A percentile compares a stretch with the other conserved stretches of the same genome.
Evolutionary conservation across 2,113 vertebrate species (phyloP).

Genomic region (Ardeotis arabs): DNA sequence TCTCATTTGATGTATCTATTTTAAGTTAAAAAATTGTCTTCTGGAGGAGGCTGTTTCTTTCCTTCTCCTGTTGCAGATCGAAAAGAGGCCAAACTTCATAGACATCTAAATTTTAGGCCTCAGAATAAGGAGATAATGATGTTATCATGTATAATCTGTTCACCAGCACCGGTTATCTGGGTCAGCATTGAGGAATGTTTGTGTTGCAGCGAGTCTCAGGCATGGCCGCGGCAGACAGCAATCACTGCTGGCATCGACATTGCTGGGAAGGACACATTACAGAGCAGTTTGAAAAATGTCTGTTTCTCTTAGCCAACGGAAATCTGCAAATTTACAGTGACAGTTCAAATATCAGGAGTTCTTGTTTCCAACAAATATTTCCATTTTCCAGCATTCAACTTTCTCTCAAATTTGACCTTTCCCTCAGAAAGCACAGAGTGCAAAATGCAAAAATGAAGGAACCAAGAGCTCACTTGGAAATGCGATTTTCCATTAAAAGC

Average conservation of each 20-base stretch:
- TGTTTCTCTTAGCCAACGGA: background rate
- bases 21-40: background rate
- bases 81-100: background rate
- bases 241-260: background rate
- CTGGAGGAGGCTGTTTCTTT: background rate
- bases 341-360: conserved; percentile 17
- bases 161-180: conserved; percentile 43
- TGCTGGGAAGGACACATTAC: conserved; percentile 17
- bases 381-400: background rate
- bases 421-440: background rate
- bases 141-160: conserved; percentile 15
- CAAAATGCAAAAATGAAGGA: conserved; percentile 15
- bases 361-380: background rate
- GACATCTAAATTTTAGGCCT: background rate
- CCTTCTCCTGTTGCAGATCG: background rate
- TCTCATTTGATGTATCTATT: conserved; percentile 14
- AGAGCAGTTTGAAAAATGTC: conserved; percentile 28
- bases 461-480: background rate
- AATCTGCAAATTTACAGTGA: conserved; percentile 35
- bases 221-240: background rate
- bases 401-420: conserved; percentile 35
- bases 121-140: conserved; percentile 18
- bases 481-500: background rate
- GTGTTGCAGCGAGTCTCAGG: background rate
- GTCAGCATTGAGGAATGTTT: background rate